Percentiles rank a stretch among this genome's conserved stretches.
Evolutionary conservation across 2,888 invertebrate species (phyloP).

Genomic region (Pyrocoelia pectoralis): DNA sequence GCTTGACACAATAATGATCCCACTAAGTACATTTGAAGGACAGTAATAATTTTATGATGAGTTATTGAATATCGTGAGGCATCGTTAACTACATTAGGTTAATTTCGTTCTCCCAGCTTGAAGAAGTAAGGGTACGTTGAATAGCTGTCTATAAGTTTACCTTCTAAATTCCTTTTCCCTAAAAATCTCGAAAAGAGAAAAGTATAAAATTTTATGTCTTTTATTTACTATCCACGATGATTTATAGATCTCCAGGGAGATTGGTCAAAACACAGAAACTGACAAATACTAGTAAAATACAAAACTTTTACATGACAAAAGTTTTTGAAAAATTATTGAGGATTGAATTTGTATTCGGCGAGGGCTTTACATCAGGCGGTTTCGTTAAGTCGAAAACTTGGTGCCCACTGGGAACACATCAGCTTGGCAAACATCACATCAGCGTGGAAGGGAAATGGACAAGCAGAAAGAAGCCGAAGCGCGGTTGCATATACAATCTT

Average conservation of each 20-base stretch:
- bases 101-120: too few relatives aligned
- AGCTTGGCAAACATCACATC: slow-evolving; percentile 56
- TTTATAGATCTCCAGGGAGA: slow-evolving; percentile 52
- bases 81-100: not conserved
- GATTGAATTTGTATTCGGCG: slow-evolving; percentile 54
- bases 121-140: too few relatives aligned
- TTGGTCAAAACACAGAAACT: slow-evolving; percentile 57
- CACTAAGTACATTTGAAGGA: too few relatives aligned
- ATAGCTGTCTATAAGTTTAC: not conserved
- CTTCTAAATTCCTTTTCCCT: slow-evolving; percentile 2
- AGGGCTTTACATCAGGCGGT: slow-evolving; percentile 42
- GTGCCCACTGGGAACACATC: slow-evolving; percentile 54
- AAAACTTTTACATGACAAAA: slow-evolving; percentile 56
- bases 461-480: slow-evolving; percentile 45
- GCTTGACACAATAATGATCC: not conserved
- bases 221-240: slow-evolving; percentile 48
- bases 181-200: slow-evolving; percentile 13
- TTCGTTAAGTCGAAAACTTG: slow-evolving; percentile 55
- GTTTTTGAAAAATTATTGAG: slow-evolving; percentile 57
- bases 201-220: slow-evolving; percentile 23
- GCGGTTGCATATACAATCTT: slow-evolving; percentile 41
- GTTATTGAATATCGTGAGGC: not conserved
- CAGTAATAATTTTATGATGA: too few relatives aligned
- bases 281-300: slow-evolving; percentile 56
- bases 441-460: slow-evolving; percentile 52